phyloP scores from a whole-genome alignment of 2,888 invertebrate genomes.

The Erpobdella octoculata region DNA sequence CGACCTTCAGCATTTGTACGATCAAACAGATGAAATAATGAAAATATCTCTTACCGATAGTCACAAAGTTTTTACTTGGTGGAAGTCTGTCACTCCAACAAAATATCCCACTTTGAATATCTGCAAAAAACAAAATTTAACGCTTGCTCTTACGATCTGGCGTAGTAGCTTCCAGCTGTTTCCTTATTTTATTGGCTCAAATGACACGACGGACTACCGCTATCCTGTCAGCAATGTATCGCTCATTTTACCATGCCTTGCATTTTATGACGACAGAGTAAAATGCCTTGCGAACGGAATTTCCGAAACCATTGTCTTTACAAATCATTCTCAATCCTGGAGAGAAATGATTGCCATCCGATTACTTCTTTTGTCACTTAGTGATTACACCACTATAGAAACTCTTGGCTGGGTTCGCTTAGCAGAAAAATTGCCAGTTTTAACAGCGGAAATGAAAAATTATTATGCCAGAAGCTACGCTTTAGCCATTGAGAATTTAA shows the following conservation, averaged over 20 bases:
- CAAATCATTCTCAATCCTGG: background rate
- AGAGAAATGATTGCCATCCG: background rate
- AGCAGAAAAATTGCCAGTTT: background rate
- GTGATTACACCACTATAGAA: constrained; percentile 5
- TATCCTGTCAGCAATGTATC: constrained; percentile 6
- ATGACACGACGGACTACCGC: background rate
- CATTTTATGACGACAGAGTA: background rate
- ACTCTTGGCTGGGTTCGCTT: constrained; percentile 1
- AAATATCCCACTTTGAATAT: background rate
- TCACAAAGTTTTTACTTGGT: background rate
- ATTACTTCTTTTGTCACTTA: background rate
- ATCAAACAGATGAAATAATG: background rate
- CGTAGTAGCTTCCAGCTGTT: background rate
- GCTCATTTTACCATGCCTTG: constrained; percentile 2
- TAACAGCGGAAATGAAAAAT: background rate
- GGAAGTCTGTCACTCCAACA: background rate
- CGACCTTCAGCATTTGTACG: constrained; percentile 17
- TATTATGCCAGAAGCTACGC: constrained; percentile 3
- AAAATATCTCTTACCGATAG: too few relatives aligned
- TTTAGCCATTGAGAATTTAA: constrained; percentile 20
- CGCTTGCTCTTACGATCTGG: background rate
- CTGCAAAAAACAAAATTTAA: constrained; percentile 5
- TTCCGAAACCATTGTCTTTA: constrained; percentile 1
- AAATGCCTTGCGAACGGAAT: constrained; percentile 7
- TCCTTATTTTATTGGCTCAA: background rate